Percentiles rank a stretch among this genome's conserved stretches.
Evolutionary conservation across 2,888 invertebrate genomes (phyloP).

Genomic region (Lottia gigantea): DNA sequence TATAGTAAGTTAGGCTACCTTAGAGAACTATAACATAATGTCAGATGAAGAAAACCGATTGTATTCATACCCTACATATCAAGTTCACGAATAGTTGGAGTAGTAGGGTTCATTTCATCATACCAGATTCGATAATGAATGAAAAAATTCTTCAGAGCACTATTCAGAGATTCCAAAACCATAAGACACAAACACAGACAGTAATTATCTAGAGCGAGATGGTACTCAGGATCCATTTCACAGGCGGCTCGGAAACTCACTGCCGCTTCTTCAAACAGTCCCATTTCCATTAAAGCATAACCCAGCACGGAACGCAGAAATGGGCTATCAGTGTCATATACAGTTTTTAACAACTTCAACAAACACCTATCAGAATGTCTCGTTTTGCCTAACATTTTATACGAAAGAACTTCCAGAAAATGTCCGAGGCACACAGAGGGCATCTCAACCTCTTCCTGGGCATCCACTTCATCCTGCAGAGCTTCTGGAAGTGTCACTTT

Average conservation of each 20-base stretch:
- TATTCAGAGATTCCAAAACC: conserved; percentile 38
- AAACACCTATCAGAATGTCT: conserved; percentile 56
- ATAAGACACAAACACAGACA: conserved; percentile 57
- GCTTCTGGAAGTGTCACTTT: conserved; percentile 64
- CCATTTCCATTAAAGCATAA: conserved; percentile 63
- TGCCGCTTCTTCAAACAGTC: conserved; percentile 60
- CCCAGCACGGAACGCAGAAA: conserved; percentile 61
- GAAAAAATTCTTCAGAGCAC: conserved; percentile 46
- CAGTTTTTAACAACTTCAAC: conserved; percentile 51
- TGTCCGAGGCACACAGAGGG: conserved; percentile 57
- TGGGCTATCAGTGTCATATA: conserved; percentile 49
- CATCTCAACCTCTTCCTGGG: conserved; percentile 62
- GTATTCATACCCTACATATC: no score
- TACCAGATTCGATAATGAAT: conserved; percentile 32
- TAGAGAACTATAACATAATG: no score
- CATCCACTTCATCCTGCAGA: conserved; percentile 63
- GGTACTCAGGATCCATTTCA: conserved; percentile 52
- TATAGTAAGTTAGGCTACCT: no score
- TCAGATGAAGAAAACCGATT: no score
- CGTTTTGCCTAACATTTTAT: conserved; percentile 52
- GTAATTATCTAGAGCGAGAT: conserved; percentile 58
- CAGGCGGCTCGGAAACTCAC: conserved; percentile 55
- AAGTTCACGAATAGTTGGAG: not conserved
- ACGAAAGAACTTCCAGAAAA: conserved; percentile 62
- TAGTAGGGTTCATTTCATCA: conserved; percentile 20